Evolutionary conservation across 2,113 vertebrate genomes (phyloP), one percentile per base, ranked within the genome.

Genomic region (Lota lota): DNA sequence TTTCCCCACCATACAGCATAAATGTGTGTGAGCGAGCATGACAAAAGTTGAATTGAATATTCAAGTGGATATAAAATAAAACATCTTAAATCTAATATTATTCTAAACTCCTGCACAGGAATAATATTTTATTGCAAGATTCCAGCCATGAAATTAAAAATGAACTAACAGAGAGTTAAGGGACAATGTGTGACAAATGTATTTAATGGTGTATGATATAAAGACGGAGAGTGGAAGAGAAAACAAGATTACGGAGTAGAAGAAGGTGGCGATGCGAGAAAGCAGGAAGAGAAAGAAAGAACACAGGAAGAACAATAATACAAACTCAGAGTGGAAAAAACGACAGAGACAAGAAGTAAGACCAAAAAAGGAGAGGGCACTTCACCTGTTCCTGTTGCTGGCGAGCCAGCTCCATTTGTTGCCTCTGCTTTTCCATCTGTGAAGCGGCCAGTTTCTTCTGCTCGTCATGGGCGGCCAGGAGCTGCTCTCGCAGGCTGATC

Each of bases 371-470:
- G 3, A n/a, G 36, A 22, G 47, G 12, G 33, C 14, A 47, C 22
- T 68, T 90, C 94, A 99, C 97, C 94, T 99, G 97, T 83, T 99
- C 97, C 90, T 99, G 97, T 88, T 99, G 97, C 83, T 98, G 97
- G 80, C 96, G 95, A 78, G 97, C 97, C 82, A 99, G 92, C 93
- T 99, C 97, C 97, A 99, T 99, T 93, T 99, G 97, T 90, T 99
- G 97, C 88, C 97, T 91, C 88, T 99, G 97, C 85, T 99, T 99
- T 87, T 99, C 97, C 88, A 99, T 99, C 90, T 99, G 97, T 19
- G 97, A 99, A 70, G 97, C 97, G 47, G 97, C 97, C 76, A 99
- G 94, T 83, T 99, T 98, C 88, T 99, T 99, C 93, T 99, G 97
- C 76, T 99, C 97, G 0, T 99, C 97, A 0, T 99, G 97, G 20